Evolutionary conservation across 53 echinoderm and acorn worm genomes (phyloP), one percentile per base, ranked within the genome.

Genomic region (Crossaster papposus): DNA sequence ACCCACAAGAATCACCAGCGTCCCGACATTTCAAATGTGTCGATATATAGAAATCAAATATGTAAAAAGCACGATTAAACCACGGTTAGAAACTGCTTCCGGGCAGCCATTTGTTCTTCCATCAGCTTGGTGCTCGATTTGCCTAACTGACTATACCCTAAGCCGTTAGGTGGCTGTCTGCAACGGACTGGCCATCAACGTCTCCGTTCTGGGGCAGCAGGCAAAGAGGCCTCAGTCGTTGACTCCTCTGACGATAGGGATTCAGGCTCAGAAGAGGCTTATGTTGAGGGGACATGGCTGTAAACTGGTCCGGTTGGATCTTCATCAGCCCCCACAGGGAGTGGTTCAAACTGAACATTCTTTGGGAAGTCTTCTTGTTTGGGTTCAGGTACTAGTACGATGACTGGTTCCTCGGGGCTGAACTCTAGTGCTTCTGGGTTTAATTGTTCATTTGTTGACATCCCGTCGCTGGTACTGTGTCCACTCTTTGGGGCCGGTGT

Each of bases 151-250:
- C 64, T 22, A 18, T 64, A 64, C 64, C 64, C 64, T 15, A 64
- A 72, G 77, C 77, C 4, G n/a, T 77, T n/a, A 18, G 77, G 44
- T 77, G 77, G 77, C n/a, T 38, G 77, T 36, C 38, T 35, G 4
- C 36, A 18, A 18, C 77, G 4, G 36, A 77, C 5, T 6, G 77
- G 36, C 38, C 77, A 36, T 18, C 36, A 13, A 77, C 36, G 77
- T 77, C 38, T 77, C n/a, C 20, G 64, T 64, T 64, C 64, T 22
- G 11, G 64, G 64, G 12, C 20, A 64, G 64, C 12, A 64, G 23
- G n/a, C n/a, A n/a, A 64, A 13, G 64, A 64, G 12, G 11, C 64
- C 64, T 64, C 64, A 18, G 20, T 18, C 11, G 64, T 64, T 18
- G 64, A 64, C 64, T 64, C 64, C 11, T 64, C 64, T n/a, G n/a